These are phyloP conservation scores for Aphelenchoides bicaudatus DNA, from an alignment of 2,888 invertebrate genomes.

Conservation along the genomic window DNA sequence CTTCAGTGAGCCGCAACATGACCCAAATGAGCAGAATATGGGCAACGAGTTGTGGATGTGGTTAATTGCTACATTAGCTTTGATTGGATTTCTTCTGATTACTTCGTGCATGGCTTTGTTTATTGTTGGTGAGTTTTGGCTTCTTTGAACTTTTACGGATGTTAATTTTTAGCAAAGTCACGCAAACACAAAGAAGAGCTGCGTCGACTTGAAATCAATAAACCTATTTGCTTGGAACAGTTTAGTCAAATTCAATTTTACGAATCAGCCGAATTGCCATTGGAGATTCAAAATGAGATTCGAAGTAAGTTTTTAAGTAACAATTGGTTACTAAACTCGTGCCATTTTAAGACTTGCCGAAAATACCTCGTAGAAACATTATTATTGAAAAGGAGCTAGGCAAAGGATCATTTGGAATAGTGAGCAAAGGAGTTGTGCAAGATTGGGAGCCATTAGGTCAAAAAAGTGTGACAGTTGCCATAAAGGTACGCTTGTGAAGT, in stretches of 20 bases:
- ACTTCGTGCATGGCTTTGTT: conserved; percentile 12
- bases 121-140: conserved; percentile 22
- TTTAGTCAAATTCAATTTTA: conserved; percentile 41
- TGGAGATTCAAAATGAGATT: conserved; percentile 40
- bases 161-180: neutral
- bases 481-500: conserved; percentile 70
- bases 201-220: no score
- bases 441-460: conserved; percentile 67
- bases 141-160: neutral
- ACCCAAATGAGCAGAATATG: conserved; percentile 28
- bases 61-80: neutral
- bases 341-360: conserved; percentile 73
- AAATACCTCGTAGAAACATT: conserved; percentile 80
- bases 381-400: conserved; percentile 83
- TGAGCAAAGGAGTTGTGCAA: conserved; percentile 82
- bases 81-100: conserved; percentile 12
- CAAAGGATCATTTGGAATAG: conserved; percentile 94
- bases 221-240: conserved; percentile 46
- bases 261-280: conserved; percentile 32
- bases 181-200: conserved; percentile 17
- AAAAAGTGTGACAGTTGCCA: conserved; percentile 76
- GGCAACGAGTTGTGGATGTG: neutral
- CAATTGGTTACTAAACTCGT: conserved; percentile 14
- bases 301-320: conserved; percentile 31
- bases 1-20: conserved; percentile 18